Base-by-base conservation (phyloP, 1,140 invertebrate species). In the Orussus abietinus region DNA sequence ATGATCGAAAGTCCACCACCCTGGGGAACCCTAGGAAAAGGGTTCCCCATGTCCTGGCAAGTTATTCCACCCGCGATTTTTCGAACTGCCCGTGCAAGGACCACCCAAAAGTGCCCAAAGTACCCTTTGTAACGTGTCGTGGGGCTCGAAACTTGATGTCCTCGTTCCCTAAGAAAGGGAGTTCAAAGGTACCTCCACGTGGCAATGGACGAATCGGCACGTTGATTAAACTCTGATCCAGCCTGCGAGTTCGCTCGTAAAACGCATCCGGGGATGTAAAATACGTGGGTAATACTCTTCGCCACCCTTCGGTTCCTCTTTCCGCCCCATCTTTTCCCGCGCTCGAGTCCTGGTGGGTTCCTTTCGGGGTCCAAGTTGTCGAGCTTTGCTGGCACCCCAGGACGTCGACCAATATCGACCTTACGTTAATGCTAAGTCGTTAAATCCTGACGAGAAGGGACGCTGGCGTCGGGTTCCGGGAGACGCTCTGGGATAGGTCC, bases 261-360 rank as follows among this genome's bases (percentile, higher is more conserved):
- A 62, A 56, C 62, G 59, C 62, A 62, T 61, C 59, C 60, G 59
- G 57, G 49, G 58, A 62, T 64, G 59, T 59, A 59, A 61, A 61
- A 61, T 64, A 64, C 56, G 55, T 59, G 59, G 52, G 55, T 59
- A 64, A 61, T 61, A 57, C 57, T 57, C 55, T 58, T 58, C 19
- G 25, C 15, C 36, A 36, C 37, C 40, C 29, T 15, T 10, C 40
- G 9, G 17, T 13, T 31, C 18, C 20, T 20, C 17, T 14, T 14
- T 21, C 11, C 11, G 25, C 31, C 17, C 32, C 32, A 7, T 28
- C 32, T 32, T 15, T 34, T 25, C 4, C 3, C 38, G 30, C 34
- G 34, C 28, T 12, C 22, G 18, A 12, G 30, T 19, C 10, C 30
- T 22, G 22, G 19, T 2, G 9, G 9, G 10, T 14, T 4, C 15